Evolutionary conservation across 1,140 invertebrate genomes (phyloP).

Genomic region (Chrysoperla carnea): DNA sequence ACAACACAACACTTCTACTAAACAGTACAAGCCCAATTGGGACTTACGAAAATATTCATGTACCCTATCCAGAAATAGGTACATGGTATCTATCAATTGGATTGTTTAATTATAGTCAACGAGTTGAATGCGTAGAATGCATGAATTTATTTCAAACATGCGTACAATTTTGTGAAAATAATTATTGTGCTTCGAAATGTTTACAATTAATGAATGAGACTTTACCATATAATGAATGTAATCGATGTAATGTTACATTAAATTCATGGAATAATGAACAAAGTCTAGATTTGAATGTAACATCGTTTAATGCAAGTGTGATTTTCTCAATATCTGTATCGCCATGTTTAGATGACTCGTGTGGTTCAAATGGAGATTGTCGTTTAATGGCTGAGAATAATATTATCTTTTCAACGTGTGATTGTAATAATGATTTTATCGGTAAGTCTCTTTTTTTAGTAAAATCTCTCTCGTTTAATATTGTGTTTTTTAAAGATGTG

Average conservation of each 20-base stretch:
- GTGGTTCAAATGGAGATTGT: constrained; percentile 44
- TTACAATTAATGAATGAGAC: constrained; percentile 15
- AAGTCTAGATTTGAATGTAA: constrained; percentile 14
- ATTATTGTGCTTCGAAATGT: constrained; percentile 19
- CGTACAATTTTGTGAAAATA: constrained; percentile 3
- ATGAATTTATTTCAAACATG: neutral
- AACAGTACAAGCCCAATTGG: constrained; percentile 34
- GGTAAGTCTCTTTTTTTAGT: constrained; percentile 21
- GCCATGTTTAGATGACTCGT: constrained; percentile 45
- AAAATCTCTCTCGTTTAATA: no score
- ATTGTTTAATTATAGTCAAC: constrained; percentile 29
- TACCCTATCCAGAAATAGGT: constrained; percentile 64
- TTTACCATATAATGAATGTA: constrained; percentile 18
- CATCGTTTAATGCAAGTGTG: constrained; percentile 25
- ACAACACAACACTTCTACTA: constrained; percentile 8
- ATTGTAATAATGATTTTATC: constrained; percentile 48
- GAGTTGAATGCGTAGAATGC: constrained; percentile 6
- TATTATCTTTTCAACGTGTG: constrained; percentile 54
- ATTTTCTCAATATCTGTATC: constrained; percentile 43
- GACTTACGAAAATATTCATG: constrained; percentile 36
- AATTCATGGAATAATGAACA: constrained; percentile 23
- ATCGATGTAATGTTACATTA: constrained; percentile 18
- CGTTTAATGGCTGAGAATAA: constrained; percentile 57
- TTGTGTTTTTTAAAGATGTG: no score
- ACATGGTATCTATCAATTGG: constrained; percentile 52